Evolutionary conservation across 2,888 invertebrate genomes (phyloP).

Genomic region (Tachystola acroxantha): DNA sequence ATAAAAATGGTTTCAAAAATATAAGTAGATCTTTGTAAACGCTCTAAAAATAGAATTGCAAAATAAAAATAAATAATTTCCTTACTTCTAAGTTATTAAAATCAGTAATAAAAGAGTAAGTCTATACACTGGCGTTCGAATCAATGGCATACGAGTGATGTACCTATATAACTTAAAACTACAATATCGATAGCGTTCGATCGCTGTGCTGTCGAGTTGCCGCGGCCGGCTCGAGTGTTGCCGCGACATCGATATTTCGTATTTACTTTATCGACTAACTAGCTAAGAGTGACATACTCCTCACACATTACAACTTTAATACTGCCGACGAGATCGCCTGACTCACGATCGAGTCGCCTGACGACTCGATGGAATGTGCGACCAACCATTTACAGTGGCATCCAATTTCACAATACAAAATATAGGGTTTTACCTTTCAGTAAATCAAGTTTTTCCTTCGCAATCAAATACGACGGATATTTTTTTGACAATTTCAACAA

Average conservation of each 20-base stretch:
- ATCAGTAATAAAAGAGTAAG: conserved; percentile 15
- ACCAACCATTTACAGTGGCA: too few species aligned
- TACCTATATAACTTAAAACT: conserved; percentile 23
- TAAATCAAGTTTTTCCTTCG: too few species aligned
- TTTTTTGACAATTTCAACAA: too few species aligned
- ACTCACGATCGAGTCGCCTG: conserved; percentile 15
- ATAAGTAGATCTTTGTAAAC: conserved; percentile 21
- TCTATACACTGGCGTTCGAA: conserved; percentile 44
- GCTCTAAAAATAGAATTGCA: conserved; percentile 17
- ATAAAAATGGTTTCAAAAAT: conserved; percentile 26
- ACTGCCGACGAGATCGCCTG: conserved; percentile 54
- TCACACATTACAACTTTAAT: conserved; percentile 54
- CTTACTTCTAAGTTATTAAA: conserved; percentile 20
- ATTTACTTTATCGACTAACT: conserved; percentile 12
- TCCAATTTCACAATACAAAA: too few species aligned
- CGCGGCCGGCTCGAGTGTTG: conserved; percentile 6
- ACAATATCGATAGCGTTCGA: conserved; percentile 23
- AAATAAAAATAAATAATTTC: conserved; percentile 44
- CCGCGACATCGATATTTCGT: conserved; percentile 17
- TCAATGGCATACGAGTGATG: conserved; percentile 38
- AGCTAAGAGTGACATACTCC: conserved; percentile 39
- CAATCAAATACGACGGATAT: too few species aligned
- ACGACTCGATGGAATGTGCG: conserved; percentile 32
- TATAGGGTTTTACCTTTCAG: too few species aligned
- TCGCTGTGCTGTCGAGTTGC: conserved; percentile 2